Percentiles rank a stretch among this genome's conserved stretches.
Evolutionary conservation across 2,888 invertebrate species (phyloP).

Genomic region (Polyommatus icarus): DNA sequence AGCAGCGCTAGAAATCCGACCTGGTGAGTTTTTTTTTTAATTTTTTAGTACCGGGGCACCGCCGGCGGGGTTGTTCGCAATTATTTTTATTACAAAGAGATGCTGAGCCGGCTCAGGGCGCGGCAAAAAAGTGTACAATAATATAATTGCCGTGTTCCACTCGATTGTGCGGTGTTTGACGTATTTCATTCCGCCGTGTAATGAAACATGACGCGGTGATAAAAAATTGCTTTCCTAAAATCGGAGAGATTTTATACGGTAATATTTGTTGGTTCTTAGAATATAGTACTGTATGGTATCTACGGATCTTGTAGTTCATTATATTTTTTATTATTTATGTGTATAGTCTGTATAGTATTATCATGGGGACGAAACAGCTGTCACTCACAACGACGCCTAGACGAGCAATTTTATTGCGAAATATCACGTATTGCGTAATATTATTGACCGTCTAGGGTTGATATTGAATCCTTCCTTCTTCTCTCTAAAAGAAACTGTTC

Average conservation of each 20-base stretch:
- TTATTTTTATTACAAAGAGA: constrained; percentile 80
- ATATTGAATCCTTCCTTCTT: no score
- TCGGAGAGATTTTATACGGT: background rate
- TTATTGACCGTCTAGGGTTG: no score
- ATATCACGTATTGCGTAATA: no score
- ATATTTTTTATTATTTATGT: no score
- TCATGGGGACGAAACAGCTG: no score
- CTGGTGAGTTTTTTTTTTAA: constrained; percentile 55
- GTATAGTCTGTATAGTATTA: no score
- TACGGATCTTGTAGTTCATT: no score
- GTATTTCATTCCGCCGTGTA: background rate
- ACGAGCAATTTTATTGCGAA: no score
- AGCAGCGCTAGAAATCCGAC: constrained; percentile 65
- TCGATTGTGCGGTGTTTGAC: constrained; percentile 10
- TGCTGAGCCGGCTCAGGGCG: constrained; percentile 69
- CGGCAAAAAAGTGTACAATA: constrained; percentile 60
- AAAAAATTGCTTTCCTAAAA: background rate
- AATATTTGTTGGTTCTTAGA: background rate
- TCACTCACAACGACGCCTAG: no score
- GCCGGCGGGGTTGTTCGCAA: constrained; percentile 72
- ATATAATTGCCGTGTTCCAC: constrained; percentile 53
- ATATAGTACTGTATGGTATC: no score
- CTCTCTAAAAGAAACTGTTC: no score
- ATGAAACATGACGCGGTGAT: background rate
- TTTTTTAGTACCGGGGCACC: constrained; percentile 52